Evolutionary conservation across 2,797 vertebrate species (phyloP), one percentile per base, ranked within the genome.

Genomic region (Pangasius krempfi): DNA sequence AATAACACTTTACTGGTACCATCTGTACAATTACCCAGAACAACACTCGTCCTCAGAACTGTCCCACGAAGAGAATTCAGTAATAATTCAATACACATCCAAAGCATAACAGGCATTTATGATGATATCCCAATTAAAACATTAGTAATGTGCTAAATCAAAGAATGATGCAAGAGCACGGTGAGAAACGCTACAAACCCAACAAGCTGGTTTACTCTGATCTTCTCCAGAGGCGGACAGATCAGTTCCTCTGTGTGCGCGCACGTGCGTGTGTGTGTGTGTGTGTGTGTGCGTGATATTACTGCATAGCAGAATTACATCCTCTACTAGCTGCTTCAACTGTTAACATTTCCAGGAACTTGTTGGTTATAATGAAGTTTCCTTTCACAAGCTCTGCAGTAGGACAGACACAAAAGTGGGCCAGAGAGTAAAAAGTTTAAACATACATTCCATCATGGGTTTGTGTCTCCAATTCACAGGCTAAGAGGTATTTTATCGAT

Each of bases 1-100:
- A 60, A 73, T 72, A 85, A 89, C 81, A 87, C 68, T 76, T 85
- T 44, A 86, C 78, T 75, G 75, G 86, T 81, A 87, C 52, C 82
- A 56, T 72, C 89, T 85, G 60, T 84, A 86, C 86, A 86, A 50
- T 30, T 2, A 70, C 2, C 20, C 2, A 3, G 16, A 58, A 56
- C 37, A 44, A 8, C 62, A 5, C 62, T 22, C 22, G 75, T 64
- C 22, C 78, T 12, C 78, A 82, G 50, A 33, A 47, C 64, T n/a
- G 58, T 86, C 85, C 30, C 12, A 4, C 14, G 16, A 30, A 64
- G 33, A 62, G 9, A 47, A 40, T 33, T 58, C 30, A 81, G 30
- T 60, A 58, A 64, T 64, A 20, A 80, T 54, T 78, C 47, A 47
- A 13, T 47, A 75, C 10, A n/a, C 44, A 75, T 14, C 73, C 5